Evolutionary conservation across 1,140 invertebrate species (phyloP), one percentile per base, ranked within the genome.

Genomic region (Epicauta chinensis): DNA sequence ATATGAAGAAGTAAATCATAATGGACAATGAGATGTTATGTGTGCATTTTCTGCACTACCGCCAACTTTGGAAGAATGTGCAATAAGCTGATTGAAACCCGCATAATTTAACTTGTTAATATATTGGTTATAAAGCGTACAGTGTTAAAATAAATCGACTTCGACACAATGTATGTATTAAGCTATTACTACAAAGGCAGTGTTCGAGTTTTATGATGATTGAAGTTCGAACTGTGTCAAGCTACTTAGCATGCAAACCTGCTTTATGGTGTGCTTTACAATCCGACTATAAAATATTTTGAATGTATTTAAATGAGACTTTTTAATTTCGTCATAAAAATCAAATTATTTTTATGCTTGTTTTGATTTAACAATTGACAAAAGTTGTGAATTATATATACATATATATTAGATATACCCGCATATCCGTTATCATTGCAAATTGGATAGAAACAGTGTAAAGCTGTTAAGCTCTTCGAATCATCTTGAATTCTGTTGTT

Each of bases 281-380:
- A 62, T 65, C 59, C 55, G 51, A 57, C 56, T 55, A 51, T 65
- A 65, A 65, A 65, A 63, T 63, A 63, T 65, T 63, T 58, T 37
- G 59, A 65, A 65, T 53, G 58, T 65, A 63, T 65, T 65, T 65
- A 65, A 65, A 65, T 60, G 63, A 59, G 60, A 62, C 60, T 65
- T 65, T 65, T 65, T 65, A 65, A 65, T 65, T 65, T 63, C 59
- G 45, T 53, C 63, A 58, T 65, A 65, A 65, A 61, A 63, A 65
- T 63, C 63, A 62, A 55, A 63, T 65, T 63, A 55, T 63, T 23
- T 63, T 65, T 59, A 63, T 59, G 60, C 56, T 55, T 59, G 54
- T 60, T 53, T 53, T 53, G 29, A 53, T 53, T 53, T 53, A 53
- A 42, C 45, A 44, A 45, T 37, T 40, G 52, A 35, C 40, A 44